Evolutionary conservation across 2,113 vertebrate species (phyloP), one percentile per base, ranked within the genome.

Genomic region (Phodopus roborovskii): DNA sequence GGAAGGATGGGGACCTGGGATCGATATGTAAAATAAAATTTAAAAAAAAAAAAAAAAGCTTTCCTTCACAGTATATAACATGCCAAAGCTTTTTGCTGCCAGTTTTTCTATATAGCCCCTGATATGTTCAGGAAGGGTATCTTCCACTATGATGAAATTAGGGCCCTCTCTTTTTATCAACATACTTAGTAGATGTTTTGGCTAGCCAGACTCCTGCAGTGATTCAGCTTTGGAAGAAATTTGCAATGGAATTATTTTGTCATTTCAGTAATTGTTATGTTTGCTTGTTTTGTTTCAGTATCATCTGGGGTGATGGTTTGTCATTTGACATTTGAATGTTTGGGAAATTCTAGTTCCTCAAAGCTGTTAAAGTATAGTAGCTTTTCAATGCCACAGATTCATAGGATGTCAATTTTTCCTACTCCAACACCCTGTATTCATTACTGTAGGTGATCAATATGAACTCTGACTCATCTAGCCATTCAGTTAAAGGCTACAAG

Each of bases 11-110:
- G n/a, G n/a, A n/a, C n/a, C n/a, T n/a, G n/a, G n/a, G n/a, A n/a
- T n/a, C n/a, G n/a, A n/a, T n/a, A n/a, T n/a, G n/a, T n/a, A n/a
- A n/a, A n/a, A n/a, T n/a, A n/a, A n/a, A n/a, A n/a, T n/a, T n/a
- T n/a, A n/a, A n/a, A n/a, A n/a, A n/a, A n/a, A n/a, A n/a, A n/a
- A n/a, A n/a, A n/a, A n/a, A 74, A 74, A 42, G 71, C 22, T n/a
- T 42, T 74, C n/a, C 8, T 74, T 42, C 15, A 62, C 4, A 42
- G 56, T 19, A 2, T 62, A 62, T 6, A 62, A 99, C 99, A 98
- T 98, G 99, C 99, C 99, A 99, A 98, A 99, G 99, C 91, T 99
- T 99, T 97, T 98, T 99, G 98, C 99, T 99, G 92, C 99, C 99
- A 62, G 99, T 99, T 98, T 98, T 99, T 97, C 99, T 99, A 97